These are phyloP conservation scores for Xanthia icteritia DNA, from an alignment of 2,888 invertebrate genomes.

Conservation along the genomic window DNA sequence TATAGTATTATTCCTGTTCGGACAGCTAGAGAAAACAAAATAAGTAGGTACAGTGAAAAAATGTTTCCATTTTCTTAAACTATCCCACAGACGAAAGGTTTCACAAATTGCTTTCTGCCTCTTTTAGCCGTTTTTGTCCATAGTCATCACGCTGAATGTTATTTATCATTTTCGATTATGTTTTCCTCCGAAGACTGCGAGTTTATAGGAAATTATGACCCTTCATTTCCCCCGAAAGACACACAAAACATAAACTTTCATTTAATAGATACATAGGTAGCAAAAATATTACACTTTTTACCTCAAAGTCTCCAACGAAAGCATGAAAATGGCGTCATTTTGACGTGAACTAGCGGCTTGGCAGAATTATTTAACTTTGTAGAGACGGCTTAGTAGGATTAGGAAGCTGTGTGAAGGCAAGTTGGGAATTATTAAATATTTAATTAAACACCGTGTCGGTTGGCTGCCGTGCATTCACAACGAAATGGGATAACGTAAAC, in stretches of 20 bases:
- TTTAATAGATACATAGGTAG: background rate
- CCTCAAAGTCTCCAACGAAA: slow-evolving; percentile 5
- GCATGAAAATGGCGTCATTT: slow-evolving; percentile 36
- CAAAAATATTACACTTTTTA: slow-evolving; percentile 25
- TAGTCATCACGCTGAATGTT: slow-evolving; percentile 15
- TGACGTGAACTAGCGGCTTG: slow-evolving; percentile 38
- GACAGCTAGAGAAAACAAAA: background rate
- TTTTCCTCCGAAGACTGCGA: background rate
- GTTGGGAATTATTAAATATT: slow-evolving; percentile 70
- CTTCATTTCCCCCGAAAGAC: slow-evolving; percentile 16
- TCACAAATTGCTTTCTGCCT: slow-evolving; percentile 10
- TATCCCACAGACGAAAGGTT: background rate
- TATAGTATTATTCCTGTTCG: too few relatives aligned
- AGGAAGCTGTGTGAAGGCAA: slow-evolving; percentile 40
- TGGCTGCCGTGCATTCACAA: slow-evolving; percentile 38
- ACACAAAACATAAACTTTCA: slow-evolving; percentile 18
- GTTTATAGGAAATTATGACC: slow-evolving; percentile 20
- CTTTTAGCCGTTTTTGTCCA: background rate
- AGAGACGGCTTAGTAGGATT: slow-evolving; percentile 12
- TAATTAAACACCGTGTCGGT: slow-evolving; percentile 64
- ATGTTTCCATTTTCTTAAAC: slow-evolving; percentile 14
- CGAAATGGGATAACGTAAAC: slow-evolving; percentile 43
- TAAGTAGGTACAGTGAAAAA: too few relatives aligned
- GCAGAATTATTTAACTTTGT: slow-evolving; percentile 55
- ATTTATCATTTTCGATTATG: slow-evolving; percentile 25